A percentile compares a stretch with the other conserved stretches of the same genome.
Evolutionary conservation across 1,140 invertebrate genomes (phyloP).

Genomic region (Protaetia brevitarsis): DNA sequence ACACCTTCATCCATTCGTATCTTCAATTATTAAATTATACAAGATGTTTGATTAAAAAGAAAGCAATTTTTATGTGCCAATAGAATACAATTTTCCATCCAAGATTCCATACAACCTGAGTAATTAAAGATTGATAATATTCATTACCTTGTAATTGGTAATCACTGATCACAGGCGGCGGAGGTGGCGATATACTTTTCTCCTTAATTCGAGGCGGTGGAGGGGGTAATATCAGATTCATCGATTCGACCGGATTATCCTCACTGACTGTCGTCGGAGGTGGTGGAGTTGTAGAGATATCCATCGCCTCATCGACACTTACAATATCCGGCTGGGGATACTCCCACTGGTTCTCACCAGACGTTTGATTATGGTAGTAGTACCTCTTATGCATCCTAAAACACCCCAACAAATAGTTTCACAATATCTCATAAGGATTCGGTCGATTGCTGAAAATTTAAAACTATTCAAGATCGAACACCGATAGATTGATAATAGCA

Average conservation of each 20-base stretch:
- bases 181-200: conserved; percentile 42
- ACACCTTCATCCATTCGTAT: no score
- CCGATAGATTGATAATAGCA: not conserved
- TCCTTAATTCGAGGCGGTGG: conserved; percentile 37
- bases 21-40: no score
- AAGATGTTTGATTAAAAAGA: no score
- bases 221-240: conserved; percentile 42
- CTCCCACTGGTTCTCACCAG: conserved; percentile 63
- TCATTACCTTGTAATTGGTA: not conserved
- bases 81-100: no score
- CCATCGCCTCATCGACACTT: conserved; percentile 60
- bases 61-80: no score
- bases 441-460: not conserved
- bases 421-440: not conserved
- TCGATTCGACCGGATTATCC: not conserved
- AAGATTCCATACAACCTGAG: no score
- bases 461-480: not conserved
- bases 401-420: conserved; percentile 40
- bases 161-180: conserved; percentile 41
- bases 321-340: conserved; percentile 59
- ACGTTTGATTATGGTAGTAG: conserved; percentile 62
- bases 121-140: conserved; percentile 16
- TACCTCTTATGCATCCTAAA: conserved; percentile 68
- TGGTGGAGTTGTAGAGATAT: conserved; percentile 60
- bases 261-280: conserved; percentile 40